Conservation (phyloP, 64 coral and sea anemone genomes). For the Pocillopora verrucosa region DNA sequence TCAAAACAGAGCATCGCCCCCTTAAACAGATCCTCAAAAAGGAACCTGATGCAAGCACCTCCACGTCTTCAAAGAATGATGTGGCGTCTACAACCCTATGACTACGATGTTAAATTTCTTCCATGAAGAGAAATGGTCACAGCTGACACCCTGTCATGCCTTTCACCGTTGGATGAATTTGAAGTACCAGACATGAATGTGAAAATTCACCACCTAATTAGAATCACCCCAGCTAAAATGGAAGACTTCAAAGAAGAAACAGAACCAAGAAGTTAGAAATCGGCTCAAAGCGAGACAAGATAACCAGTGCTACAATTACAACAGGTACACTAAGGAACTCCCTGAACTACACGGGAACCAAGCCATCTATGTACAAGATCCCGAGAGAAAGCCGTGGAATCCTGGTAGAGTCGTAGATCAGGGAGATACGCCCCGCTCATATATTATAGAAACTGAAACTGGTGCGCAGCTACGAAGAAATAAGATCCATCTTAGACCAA, state of each 20-base stretch:
- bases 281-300: constrained; percentile 6
- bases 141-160: background rate
- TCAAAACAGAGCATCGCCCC: too few relatives aligned
- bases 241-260: constrained; percentile 37
- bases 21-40: constrained; percentile 17
- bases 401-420: background rate
- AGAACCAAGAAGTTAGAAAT: constrained; percentile 24
- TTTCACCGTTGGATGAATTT: background rate
- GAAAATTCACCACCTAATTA: constrained; percentile 7
- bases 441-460: background rate
- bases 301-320: constrained; percentile 29
- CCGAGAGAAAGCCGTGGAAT: constrained; percentile 15
- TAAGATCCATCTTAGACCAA: constrained; percentile 7
- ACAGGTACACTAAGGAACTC: constrained; percentile 27
- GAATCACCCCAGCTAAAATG: constrained; percentile 30
- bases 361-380: constrained; percentile 35
- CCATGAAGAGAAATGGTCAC: constrained; percentile 23
- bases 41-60: constrained; percentile 5
- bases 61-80: constrained; percentile 45
- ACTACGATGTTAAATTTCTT: background rate
- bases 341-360: background rate
- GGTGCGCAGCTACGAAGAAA: background rate
- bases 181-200: background rate
- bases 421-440: background rate
- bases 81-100: background rate